Base-by-base conservation (phyloP, 2,888 invertebrate genomes). In the Trissoscelio sp. region DNA sequence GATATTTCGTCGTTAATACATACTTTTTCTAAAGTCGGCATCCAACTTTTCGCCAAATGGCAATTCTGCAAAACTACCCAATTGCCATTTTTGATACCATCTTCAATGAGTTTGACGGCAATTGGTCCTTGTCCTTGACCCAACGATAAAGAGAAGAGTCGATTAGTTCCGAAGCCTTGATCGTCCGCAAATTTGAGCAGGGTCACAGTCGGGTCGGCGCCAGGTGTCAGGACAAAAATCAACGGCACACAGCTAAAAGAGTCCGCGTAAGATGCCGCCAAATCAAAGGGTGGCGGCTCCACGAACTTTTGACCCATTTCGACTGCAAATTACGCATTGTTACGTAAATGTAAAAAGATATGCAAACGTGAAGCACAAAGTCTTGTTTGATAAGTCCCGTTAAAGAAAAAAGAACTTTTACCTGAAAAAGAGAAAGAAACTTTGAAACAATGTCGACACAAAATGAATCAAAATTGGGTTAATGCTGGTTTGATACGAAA, bases 61-160 rank as follows among this genome's bases (percentile, higher is more conserved):
- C 98, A 99, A 92, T 99, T 99, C 92, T 98, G 98, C 67, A 99
- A 92, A 16, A 98, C 95, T 0, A 98, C 97, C 99, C 99, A 99
- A 55, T 96, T 95, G 0, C 98, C 98, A 83, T 94, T 94, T 85
- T 94, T 94, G 0, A 96, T 94, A 0, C 97, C 98, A 83, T 96
- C 95, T 57, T 96, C 95, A 66, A 98, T 97, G 91, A 98, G 93
- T 89, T 94, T 95, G 22, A 96, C 94, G 0, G 98, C 98, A 84
- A 97, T 95, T 0, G 96, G 96, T 1, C 98, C 98, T 92, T 98
- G 98, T 0, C 98, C 91, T 91, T 98, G 98, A 0, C 97, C 97
- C 79, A 98, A 92, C 0, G 98, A 98, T 39, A 98, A 92, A 0
- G 97, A 96, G 88, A 95, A 96, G 81, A 95, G 92, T 77, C 95